Evolutionary conservation across 2,113 vertebrate species (phyloP), one percentile per base, ranked within the genome.

Genomic region (Lophura nycthemera): DNA sequence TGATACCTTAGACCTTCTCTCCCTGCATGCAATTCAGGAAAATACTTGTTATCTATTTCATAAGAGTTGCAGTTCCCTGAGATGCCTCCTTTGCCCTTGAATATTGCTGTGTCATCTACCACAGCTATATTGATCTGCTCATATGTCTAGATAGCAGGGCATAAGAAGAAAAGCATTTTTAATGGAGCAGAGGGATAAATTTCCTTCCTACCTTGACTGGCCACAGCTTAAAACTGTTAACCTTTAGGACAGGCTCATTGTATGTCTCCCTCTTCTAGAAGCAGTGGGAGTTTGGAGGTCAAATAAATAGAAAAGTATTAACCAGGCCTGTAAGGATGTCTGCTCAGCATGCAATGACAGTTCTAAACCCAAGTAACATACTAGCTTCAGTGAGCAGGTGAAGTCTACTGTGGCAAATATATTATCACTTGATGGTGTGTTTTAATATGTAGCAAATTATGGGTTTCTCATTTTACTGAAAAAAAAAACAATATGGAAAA

Each of bases 351-450:
- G 65, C 34, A 83, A 50, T 9, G 10, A 25, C 29, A 71, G 25
- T 34, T 32, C 38, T 56, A 88, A 77, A 85, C 42, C 20, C 69
- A 94, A 20, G 75, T n/a, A 17, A 71, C 45, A 59, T 65, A 36
- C 30, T 36, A 65, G 11, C 25, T 83, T 95, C n/a, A 36, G 14
- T 72, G 83, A 91, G 61, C 67, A 91, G 19, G 25, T 81, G 59
- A 63, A 91, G 56, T 36, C 83, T 45, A 59, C 27, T 18, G 13
- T 74, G 60, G 76, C 56, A 90, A 90, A 56, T 8, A 22, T 60
- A n/a, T 74, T 80, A 71, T 83, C 21, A 56, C n/a, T 5, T 70
- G 70, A 50, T 88, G 0, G 1, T 8, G 16, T 63, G 50, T 80
- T 91, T 93, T 83, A 66, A 64, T 11, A 65, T 73, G 42, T 4